Percentiles rank a stretch among this genome's conserved stretches.
phyloP scores from a whole-genome alignment of 2,888 invertebrate genomes.

The Melieria picta region DNA sequence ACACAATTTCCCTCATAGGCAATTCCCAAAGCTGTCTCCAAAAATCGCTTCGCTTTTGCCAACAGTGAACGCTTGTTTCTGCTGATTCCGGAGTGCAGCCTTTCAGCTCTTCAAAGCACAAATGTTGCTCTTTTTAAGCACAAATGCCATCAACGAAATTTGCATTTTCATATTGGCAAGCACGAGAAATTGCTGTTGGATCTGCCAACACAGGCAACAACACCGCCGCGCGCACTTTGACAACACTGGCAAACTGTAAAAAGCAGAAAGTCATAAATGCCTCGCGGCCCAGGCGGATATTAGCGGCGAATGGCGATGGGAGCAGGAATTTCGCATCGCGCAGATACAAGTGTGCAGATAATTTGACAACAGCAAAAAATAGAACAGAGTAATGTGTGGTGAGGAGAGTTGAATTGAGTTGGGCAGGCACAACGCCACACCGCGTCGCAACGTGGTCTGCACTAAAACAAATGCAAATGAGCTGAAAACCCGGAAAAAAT shows the following conservation, averaged over 20 bases:
- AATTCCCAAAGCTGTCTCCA: too few species aligned
- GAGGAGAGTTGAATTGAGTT: background rate
- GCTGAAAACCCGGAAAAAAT: background rate
- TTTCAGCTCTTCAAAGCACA: background rate
- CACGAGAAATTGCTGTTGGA: constrained; percentile 16
- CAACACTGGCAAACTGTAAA: background rate
- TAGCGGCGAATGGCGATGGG: constrained; percentile 1
- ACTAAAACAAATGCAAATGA: constrained; percentile 29
- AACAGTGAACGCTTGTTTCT: too few species aligned
- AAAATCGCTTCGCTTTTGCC: too few species aligned
- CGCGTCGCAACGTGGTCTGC: constrained; percentile 8
- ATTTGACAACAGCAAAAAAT: constrained; percentile 19
- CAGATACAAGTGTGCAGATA: constrained; percentile 27
- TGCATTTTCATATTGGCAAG: constrained; percentile 30
- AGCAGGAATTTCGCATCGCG: constrained; percentile 24
- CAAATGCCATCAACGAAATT: constrained; percentile 32
- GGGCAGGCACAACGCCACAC: background rate
- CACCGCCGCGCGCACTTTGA: background rate
- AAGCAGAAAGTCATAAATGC: constrained; percentile 18
- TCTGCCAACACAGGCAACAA: background rate
- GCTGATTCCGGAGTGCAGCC: too few species aligned
- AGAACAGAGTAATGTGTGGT: background rate
- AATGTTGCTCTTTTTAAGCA: constrained; percentile 8
- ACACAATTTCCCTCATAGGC: too few species aligned
- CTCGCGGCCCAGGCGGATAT: constrained; percentile 22